Evolutionary conservation across 2,113 vertebrate genomes (phyloP).

Genomic region (Neolamprologus longior): DNA sequence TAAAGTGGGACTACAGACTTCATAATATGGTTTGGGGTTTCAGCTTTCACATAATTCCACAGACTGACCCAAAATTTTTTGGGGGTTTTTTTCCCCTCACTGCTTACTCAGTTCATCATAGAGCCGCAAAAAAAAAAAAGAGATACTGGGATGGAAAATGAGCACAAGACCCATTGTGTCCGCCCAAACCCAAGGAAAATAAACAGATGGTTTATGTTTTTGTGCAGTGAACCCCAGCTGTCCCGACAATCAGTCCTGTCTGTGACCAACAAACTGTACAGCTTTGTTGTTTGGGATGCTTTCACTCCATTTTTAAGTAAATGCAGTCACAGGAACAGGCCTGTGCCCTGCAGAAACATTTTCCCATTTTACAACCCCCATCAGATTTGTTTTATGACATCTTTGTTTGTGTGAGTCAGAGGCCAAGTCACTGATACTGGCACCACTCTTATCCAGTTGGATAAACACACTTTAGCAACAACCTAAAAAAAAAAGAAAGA

Average conservation of each 20-base stretch:
- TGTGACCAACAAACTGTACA: slow-evolving; percentile 5
- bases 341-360: not conserved
- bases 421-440: not conserved
- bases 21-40: slow-evolving; percentile 68
- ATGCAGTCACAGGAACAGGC: not conserved
- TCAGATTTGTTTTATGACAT: not conserved
- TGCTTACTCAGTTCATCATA: slow-evolving; percentile 3
- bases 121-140: not conserved
- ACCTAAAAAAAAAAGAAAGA: not conserved
- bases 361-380: not conserved
- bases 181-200: slow-evolving; percentile 39
- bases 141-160: slow-evolving; percentile 39
- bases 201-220: slow-evolving; percentile 43
- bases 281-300: slow-evolving; percentile 30
- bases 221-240: slow-evolving; percentile 27
- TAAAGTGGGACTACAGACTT: slow-evolving; percentile 57
- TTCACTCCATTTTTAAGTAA: not conserved
- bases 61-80: slow-evolving; percentile 11
- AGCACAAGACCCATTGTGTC: slow-evolving; percentile 42
- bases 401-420: not conserved
- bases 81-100: not conserved
- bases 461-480: not conserved
- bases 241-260: slow-evolving; percentile 8
- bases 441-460: not conserved
- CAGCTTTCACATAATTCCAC: slow-evolving; percentile 72